A percentile compares a stretch with the other conserved stretches of the same genome.
Evolutionary conservation across 1,140 invertebrate genomes (phyloP).

Genomic region (Hermatobates lingyangjiaoensis): DNA sequence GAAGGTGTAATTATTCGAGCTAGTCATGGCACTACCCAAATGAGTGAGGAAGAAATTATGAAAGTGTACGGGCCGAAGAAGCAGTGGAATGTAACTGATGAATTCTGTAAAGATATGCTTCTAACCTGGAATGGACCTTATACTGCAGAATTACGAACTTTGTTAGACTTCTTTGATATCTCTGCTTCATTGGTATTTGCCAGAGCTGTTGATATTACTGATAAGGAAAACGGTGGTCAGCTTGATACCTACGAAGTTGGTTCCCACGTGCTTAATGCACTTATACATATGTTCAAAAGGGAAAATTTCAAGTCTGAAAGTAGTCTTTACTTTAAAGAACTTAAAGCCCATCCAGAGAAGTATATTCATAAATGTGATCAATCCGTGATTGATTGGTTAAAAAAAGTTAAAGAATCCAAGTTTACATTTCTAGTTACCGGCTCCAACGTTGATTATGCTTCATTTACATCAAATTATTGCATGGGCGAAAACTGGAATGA

Average conservation of each 20-base stretch:
- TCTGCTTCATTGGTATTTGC: conserved; percentile 45
- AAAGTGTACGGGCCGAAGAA: conserved; percentile 27
- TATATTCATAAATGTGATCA: conserved; percentile 40
- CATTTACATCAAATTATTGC: conserved; percentile 38
- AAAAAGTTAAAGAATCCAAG: conserved; percentile 31
- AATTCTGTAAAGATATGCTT: conserved; percentile 34
- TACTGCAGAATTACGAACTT: conserved; percentile 36
- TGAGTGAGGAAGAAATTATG: conserved; percentile 36
- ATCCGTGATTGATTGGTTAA: conserved; percentile 42
- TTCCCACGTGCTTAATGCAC: conserved; percentile 40
- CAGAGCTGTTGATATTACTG: conserved; percentile 45
- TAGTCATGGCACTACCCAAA: conserved; percentile 43
- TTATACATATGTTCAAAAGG: conserved; percentile 38
- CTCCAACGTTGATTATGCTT: conserved; percentile 53
- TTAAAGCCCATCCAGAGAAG: conserved; percentile 39
- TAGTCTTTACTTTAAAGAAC: conserved; percentile 38
- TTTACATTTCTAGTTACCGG: conserved; percentile 55
- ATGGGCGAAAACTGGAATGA: conserved; percentile 49
- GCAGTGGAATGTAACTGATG: conserved; percentile 34
- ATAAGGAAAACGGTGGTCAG: conserved; percentile 28
- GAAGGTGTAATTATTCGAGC: conserved; percentile 42
- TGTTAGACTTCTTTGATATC: conserved; percentile 62
- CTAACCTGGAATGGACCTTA: conserved; percentile 39
- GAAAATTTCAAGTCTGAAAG: conserved; percentile 34
- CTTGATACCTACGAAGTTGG: conserved; percentile 37